These are phyloP conservation scores for Lucifuga dentata DNA, from an alignment of 2,113 vertebrate genomes.

Conservation along the genomic window DNA sequence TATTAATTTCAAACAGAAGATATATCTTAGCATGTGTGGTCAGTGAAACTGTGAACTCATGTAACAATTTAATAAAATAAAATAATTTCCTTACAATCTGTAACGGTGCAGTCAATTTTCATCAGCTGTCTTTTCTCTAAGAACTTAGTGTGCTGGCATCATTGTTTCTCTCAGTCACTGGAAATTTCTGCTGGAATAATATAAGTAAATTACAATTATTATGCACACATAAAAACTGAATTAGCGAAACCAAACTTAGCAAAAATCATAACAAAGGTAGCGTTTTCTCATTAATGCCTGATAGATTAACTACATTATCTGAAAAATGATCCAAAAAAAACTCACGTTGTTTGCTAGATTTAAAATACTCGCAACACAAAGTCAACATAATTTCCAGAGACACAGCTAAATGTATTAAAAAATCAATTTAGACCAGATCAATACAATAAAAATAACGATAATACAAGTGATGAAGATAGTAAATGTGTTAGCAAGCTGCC, in stretches of 20 bases:
- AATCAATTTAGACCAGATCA: too few species aligned
- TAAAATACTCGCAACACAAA: background rate
- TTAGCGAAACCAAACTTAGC: background rate
- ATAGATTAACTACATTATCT: background rate
- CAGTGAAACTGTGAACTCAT: background rate
- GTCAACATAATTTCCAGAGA: background rate
- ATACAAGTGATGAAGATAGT: background rate
- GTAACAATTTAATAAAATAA: background rate
- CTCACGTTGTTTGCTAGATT: constrained; percentile 36
- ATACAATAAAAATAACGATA: background rate
- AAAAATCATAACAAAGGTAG: background rate
- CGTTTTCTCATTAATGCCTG: background rate
- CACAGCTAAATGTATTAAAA: background rate
- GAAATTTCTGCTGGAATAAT: constrained; percentile 29
- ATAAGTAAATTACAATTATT: background rate
- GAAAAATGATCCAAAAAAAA: constrained; percentile 21
- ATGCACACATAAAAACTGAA: background rate
- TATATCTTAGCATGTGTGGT: too few species aligned
- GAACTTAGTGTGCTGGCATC: constrained; percentile 59
- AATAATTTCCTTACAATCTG: constrained; percentile 59
- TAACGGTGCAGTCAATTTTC: constrained; percentile 75
- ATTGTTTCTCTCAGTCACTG: constrained; percentile 40
- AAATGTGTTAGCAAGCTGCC: constrained; percentile 3
- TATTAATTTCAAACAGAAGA: too few species aligned
- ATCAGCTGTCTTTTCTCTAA: constrained; percentile 67